Base-by-base conservation (phyloP, 2,797 vertebrate species). In the Acanthiza pusilla region DNA sequence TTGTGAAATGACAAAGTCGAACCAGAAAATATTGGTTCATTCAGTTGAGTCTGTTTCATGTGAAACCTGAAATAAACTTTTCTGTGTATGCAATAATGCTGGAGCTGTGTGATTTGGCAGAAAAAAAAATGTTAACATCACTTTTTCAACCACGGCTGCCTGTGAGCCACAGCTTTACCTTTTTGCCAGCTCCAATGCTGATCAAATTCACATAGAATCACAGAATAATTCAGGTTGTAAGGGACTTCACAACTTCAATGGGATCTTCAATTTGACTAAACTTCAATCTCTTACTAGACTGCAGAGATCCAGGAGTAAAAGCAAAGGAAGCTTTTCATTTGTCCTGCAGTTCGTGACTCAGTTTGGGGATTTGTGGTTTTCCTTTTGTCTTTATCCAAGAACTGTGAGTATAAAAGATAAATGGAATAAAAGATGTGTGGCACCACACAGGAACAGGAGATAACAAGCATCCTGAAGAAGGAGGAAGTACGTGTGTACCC, bases 261-360 rank as follows among this genome's bases (percentile, higher is more conserved):
- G 29, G 63, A 82, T 91, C 79, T 85, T 95, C 79, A 83, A 45
- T 95, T 92, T 91, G 58, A 82, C 81, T 93, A 50, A 87, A 60
- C 55, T 87, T 91, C 88, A 79, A 10, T 89, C 36, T 93, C 65
- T 88, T 76, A 51, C 47, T 85, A 66, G 88, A 34, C 82, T 71
- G 42, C 48, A 50, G 68, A 87, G 62, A 85, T 74, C 10, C 3
- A 1, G 29, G 50, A 85, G 30, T 50, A 38, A 45, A 82, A 76
- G 47, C 51, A 85, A 72, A 87, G 51, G 48, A 55, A 79, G 25
- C 48, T 89, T 94, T 91, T 70, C 13, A 43, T 85, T 89, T 92
- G 47, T 89, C 55, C 77, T 91, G 55, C 83, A 93, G 48, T 71
- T 92, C 58, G 25, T 95, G 55, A 54, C 60, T 48, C 2, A 10